Conservation (phyloP, 2,797 vertebrate species). For the Microtus obscurus region DNA sequence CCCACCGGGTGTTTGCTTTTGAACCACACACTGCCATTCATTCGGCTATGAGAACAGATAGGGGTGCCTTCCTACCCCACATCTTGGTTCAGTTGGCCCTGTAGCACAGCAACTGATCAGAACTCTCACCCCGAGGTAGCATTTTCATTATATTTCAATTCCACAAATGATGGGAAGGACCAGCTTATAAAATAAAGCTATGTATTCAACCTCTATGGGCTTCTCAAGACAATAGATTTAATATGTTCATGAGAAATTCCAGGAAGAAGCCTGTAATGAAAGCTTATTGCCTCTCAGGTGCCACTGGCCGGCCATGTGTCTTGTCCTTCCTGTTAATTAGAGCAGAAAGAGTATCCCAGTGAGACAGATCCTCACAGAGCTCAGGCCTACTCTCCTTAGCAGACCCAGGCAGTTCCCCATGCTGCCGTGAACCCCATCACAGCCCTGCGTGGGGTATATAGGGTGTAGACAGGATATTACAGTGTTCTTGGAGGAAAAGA, state of each 20-base stretch:
- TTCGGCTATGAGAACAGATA: background rate
- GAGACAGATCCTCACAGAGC: background rate
- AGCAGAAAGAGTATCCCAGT: conserved; percentile 43
- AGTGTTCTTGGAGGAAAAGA: conserved; percentile 63
- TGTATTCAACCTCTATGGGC: conserved; percentile 61
- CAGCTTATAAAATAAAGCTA: conserved; percentile 56
- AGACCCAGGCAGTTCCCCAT: background rate
- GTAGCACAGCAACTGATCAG: background rate
- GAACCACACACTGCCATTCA: background rate
- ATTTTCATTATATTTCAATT: conserved; percentile 66
- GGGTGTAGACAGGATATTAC: conserved; percentile 66
- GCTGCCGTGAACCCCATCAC: background rate
- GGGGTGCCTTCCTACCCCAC: background rate
- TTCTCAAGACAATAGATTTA: conserved; percentile 77
- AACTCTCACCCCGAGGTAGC: background rate
- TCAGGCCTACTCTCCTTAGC: background rate
- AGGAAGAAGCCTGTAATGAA: conserved; percentile 78
- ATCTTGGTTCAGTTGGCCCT: background rate
- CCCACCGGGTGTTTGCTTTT: background rate
- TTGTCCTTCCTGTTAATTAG: conserved; percentile 75
- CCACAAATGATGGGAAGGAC: conserved; percentile 61
- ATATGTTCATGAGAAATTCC: conserved; percentile 75
- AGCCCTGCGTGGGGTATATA: background rate
- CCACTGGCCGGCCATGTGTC: conserved; percentile 40
- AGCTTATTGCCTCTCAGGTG: conserved; percentile 71